A percentile compares a stretch with the other conserved stretches of the same genome.
Conservation (phyloP, 2,113 vertebrate species). For the Bettongia penicillata region DNA sequence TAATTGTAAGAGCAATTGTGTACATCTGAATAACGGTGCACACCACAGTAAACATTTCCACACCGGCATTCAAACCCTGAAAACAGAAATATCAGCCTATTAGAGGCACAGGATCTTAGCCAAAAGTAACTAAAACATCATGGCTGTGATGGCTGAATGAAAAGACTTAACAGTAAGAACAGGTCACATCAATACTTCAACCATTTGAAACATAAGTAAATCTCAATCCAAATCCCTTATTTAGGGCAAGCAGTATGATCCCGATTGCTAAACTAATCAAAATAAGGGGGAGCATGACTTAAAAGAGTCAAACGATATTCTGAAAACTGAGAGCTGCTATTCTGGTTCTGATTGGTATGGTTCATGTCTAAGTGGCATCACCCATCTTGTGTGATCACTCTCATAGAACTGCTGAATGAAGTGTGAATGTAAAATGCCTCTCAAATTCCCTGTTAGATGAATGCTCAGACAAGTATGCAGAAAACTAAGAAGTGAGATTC, state of each 20-base stretch:
- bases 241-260: background rate
- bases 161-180: background rate
- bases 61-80: constrained; percentile 93
- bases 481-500: background rate
- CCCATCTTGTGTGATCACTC: background rate
- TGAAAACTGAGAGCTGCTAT: background rate
- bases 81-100: constrained; percentile 64
- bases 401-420: background rate
- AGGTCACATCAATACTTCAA: background rate
- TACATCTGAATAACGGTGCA: constrained; percentile 92
- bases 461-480: background rate
- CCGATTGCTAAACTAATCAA: background rate
- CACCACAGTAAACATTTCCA: constrained; percentile 90
- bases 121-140: constrained; percentile 1
- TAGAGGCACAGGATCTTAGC: background rate
- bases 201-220: background rate
- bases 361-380: background rate
- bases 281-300: background rate
- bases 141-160: constrained; percentile 1
- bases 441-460: background rate
- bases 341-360: background rate
- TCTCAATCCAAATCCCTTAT: background rate
- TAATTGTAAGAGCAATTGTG: constrained; percentile 94
- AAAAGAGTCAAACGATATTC: background rate
- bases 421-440: background rate